Base-by-base conservation (phyloP, 2,888 invertebrate species). In the Drepanosiphum platanoidis region DNA sequence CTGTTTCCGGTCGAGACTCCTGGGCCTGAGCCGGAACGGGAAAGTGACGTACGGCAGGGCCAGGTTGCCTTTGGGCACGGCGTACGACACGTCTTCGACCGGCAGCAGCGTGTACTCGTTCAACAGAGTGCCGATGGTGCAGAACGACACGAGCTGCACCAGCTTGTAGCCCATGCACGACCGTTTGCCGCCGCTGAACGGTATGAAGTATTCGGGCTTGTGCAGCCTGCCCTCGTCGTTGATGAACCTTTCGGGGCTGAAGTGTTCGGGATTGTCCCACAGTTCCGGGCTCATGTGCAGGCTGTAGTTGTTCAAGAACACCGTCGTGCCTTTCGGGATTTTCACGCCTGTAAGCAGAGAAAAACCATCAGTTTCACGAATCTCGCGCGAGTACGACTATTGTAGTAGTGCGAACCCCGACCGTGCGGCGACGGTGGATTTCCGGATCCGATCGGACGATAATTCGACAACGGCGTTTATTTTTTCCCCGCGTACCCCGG, bases 81-180 rank as follows among this genome's bases (percentile, higher is more conserved):
- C 86, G 88, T 92, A 92, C 80, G 88, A 88, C 87, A 91, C 90
- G 7, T 89, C 90, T 30, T 90, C 88, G 3, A 90, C 89, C 7
- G 92, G 91, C 27, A 89, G 83, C 64, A 93, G 89, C 70, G 90
- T 90, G 88, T 90, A 93, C 86, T 91, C 90, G 88, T 92, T 92
- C 86, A 93, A 88, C 30, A 93, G 87, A 30, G 91, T 91, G 5
- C 92, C 91, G 18, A 93, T 87, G 5, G 91, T 90, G 3, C 92
- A 90, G 88, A 92, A 92, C 81, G 92, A 91, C 13, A 93, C 88
- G 78, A 92, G 90, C 87, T 93, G 92, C 0, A 93, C 93, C 90
- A 94, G 90, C 88, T 92, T 93, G 89, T 93, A 93, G 0, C 94
- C 94, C 92, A 94, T 92, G 89, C 94, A 94, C 52, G 93, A 92